These are phyloP conservation scores for Aphelenchoides fujianensis DNA, from an alignment of 1,140 invertebrate genomes.

Conservation along the genomic window DNA sequence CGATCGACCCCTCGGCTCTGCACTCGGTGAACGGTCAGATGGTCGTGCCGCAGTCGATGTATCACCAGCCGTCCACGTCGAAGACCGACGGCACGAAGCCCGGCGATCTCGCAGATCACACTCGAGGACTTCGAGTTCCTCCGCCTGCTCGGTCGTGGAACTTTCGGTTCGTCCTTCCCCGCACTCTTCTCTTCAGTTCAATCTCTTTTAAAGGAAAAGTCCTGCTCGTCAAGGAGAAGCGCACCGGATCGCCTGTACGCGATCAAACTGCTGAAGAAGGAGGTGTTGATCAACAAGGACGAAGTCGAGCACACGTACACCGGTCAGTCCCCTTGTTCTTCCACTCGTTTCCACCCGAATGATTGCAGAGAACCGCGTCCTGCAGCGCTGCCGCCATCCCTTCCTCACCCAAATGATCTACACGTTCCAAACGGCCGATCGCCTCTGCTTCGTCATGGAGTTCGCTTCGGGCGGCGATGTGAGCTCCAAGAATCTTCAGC, in stretches of 20 bases:
- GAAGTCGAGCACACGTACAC: conserved; percentile 97
- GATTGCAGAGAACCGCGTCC: too few species aligned
- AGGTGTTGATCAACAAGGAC: conserved; percentile 96
- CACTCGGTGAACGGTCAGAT: not conserved
- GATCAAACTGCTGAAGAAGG: conserved; percentile 98
- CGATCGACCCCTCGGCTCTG: conserved; percentile 14
- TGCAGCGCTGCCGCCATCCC: too few species aligned
- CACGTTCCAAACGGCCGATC: conserved; percentile 96
- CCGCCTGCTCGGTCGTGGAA: conserved; percentile 96
- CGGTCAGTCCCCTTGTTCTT: conserved; percentile 96
- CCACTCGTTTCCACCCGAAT: too few species aligned
- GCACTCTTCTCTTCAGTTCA: too few species aligned
- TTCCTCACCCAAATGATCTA: too few species aligned
- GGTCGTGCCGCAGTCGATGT: too few species aligned
- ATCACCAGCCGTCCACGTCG: conserved; percentile 21
- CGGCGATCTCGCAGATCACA: conserved; percentile 34
- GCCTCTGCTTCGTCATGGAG: conserved; percentile 99
- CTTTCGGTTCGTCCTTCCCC: conserved; percentile 63
- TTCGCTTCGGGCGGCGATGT: conserved; percentile 95
- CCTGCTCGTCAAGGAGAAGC: conserved; percentile 91
- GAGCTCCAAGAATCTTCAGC: conserved; percentile 35
- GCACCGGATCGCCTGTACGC: conserved; percentile 87
- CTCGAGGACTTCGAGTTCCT: conserved; percentile 67
- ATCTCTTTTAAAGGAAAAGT: conserved; percentile 93
- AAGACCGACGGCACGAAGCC: not conserved